Evolutionary conservation across 2,113 vertebrate species (phyloP).

Genomic region (Notarius lentiginosus): DNA sequence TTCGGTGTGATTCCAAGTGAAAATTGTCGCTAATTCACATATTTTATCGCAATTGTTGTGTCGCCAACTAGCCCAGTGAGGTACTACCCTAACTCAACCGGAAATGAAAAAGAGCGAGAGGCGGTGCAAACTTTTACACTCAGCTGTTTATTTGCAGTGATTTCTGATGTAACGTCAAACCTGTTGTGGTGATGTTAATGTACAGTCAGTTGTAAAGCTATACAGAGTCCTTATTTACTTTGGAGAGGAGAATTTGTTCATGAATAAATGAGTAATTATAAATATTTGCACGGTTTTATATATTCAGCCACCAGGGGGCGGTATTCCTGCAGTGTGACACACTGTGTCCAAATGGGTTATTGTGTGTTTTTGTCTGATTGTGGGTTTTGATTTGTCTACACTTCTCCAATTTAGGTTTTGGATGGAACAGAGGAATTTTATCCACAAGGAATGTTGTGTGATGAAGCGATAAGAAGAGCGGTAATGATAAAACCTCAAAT

Average conservation of each 20-base stretch:
- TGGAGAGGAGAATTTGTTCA: background rate
- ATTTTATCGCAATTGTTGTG: no score
- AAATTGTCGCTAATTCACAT: no score
- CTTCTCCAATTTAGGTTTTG: background rate
- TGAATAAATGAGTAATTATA: background rate
- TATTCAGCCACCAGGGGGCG: conserved; percentile 46
- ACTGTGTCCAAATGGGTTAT: background rate
- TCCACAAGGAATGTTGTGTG: conserved; percentile 13
- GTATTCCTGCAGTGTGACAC: conserved; percentile 14
- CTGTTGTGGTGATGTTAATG: background rate
- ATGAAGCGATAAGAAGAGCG: background rate
- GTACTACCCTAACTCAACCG: no score
- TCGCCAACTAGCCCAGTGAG: no score
- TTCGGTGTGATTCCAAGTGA: no score
- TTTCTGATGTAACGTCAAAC: background rate
- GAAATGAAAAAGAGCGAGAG: background rate
- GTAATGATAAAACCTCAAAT: background rate
- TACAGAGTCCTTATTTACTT: background rate
- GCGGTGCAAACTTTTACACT: background rate
- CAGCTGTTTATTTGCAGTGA: no score
- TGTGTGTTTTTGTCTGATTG: background rate
- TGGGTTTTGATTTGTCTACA: background rate
- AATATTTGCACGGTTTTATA: background rate
- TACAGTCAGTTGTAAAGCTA: background rate
- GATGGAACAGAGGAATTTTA: background rate